Evolutionary conservation across 1,140 invertebrate species (phyloP).

Genomic region (Trichoplusia ni): DNA sequence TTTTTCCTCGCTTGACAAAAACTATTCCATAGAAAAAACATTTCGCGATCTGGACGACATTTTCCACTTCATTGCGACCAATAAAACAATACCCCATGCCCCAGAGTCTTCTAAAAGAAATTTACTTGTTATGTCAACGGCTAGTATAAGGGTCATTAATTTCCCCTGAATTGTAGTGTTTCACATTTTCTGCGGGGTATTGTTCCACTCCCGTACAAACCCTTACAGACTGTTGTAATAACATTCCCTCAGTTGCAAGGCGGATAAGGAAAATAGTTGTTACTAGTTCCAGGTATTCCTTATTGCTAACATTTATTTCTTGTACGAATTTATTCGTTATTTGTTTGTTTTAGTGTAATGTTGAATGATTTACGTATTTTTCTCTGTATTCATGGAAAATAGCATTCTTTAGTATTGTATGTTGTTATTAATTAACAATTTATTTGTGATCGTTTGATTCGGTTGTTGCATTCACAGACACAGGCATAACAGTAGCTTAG

Average conservation of each 20-base stretch:
- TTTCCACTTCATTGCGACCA: too few species aligned
- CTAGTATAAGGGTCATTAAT: constrained; percentile 21
- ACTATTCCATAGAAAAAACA: too few species aligned
- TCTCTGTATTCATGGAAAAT: too few species aligned
- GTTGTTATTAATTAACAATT: too few species aligned
- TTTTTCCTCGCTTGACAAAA: too few species aligned
- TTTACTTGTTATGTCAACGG: constrained; percentile 26
- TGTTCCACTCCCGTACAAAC: constrained; percentile 27
- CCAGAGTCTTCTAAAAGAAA: background rate
- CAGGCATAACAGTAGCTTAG: too few species aligned
- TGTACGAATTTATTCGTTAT: constrained; percentile 11
- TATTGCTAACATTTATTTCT: constrained; percentile 18
- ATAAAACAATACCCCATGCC: background rate
- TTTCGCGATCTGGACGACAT: too few species aligned
- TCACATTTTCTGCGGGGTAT: constrained; percentile 14
- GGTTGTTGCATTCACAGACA: too few species aligned
- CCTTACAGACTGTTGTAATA: constrained; percentile 12
- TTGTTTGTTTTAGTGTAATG: background rate
- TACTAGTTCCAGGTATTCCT: constrained; percentile 12
- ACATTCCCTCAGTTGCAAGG: background rate
- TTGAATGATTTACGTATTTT: background rate
- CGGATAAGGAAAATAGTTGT: constrained; percentile 29
- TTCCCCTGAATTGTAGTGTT: constrained; percentile 19
- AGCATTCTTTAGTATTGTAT: too few species aligned
- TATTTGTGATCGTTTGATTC: too few species aligned